Conservation (phyloP, 2,113 vertebrate species). For the Melozone crissalis region DNA sequence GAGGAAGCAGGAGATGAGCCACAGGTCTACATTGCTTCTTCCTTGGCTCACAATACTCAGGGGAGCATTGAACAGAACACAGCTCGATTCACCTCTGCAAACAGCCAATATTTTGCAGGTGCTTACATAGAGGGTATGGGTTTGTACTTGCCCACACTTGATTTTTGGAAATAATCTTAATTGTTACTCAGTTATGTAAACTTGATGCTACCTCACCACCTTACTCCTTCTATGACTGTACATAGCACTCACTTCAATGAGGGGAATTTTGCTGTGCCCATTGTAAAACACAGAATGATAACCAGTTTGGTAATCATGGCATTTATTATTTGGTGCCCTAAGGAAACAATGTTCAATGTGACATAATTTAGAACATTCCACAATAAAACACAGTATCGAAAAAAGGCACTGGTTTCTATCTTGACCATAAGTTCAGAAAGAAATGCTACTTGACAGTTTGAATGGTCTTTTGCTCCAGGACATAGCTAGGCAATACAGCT, state of each 20-base stretch:
- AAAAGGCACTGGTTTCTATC: not conserved
- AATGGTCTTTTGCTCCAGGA: not conserved
- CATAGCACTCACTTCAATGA: not conserved
- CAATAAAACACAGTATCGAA: not conserved
- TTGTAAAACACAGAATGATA: not conserved
- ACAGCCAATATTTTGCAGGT: not conserved
- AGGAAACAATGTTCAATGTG: not conserved
- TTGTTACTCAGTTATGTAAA: not conserved
- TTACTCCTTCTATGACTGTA: not conserved
- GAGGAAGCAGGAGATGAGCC: not conserved
- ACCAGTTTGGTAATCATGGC: not conserved
- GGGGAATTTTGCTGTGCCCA: not conserved
- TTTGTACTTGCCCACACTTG: not conserved
- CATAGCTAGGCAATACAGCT: not conserved
- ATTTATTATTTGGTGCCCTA: not conserved
- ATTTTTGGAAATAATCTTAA: not conserved
- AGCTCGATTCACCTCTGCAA: rapidly evolving
- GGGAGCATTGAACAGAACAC: not conserved
- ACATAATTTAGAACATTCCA: not conserved
- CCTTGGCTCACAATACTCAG: not conserved
- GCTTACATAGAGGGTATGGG: not conserved
- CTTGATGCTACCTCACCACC: not conserved
- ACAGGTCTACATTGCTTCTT: not conserved
- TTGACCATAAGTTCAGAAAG: not conserved
- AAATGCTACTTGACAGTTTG: not conserved